Conservation (phyloP, 2,113 vertebrate species). For the Mustelus asterias region DNA sequence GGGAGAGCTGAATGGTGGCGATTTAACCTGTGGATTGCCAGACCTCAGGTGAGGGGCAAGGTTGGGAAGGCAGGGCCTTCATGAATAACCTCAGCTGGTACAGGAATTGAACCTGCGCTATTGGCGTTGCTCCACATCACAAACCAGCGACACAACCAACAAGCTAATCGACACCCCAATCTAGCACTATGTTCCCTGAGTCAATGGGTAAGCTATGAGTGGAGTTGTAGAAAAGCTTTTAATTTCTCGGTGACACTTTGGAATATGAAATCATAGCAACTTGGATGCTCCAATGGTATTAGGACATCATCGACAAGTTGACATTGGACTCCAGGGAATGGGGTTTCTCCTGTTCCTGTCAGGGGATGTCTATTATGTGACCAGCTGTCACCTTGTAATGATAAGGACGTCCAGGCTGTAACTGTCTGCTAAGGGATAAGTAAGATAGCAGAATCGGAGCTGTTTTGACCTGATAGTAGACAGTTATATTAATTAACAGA, state of each 20-base stretch:
- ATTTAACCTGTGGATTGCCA: no score
- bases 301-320: background rate
- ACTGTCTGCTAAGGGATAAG: background rate
- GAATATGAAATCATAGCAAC: background rate
- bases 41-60: no score
- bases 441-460: background rate
- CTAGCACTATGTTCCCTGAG: background rate
- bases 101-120: no score
- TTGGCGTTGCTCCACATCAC: no score
- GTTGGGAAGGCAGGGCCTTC: no score
- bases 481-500: constrained; percentile 17
- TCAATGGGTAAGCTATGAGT: background rate
- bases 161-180: no score
- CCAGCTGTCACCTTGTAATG: constrained; percentile 20
- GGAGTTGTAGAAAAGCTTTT: background rate
- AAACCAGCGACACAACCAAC: no score
- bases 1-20: no score
- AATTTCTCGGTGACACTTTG: background rate
- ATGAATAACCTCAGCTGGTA: no score
- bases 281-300: background rate
- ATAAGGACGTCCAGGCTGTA: background rate
- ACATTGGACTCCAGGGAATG: background rate
- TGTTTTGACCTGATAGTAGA: constrained; percentile 16
- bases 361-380: background rate
- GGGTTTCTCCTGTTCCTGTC: background rate